Percentiles rank a stretch among this genome's conserved stretches.
Conservation (phyloP, 2,113 vertebrate species). For the Anarrhichthys ocellatus region DNA sequence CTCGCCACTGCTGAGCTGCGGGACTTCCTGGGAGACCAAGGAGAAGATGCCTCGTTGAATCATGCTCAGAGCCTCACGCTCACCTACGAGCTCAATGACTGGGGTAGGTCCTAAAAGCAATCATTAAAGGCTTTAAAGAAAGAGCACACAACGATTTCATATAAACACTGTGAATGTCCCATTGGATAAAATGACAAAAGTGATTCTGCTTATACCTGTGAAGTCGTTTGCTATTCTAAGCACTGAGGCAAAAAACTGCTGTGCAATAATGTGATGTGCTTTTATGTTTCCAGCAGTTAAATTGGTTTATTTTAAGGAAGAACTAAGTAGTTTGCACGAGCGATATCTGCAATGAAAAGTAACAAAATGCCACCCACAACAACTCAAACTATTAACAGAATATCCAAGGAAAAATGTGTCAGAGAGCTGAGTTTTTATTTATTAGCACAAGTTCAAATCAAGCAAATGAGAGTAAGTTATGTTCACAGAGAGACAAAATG, state of each 20-base stretch:
- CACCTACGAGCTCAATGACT: conserved; percentile 90
- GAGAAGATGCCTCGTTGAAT: conserved; percentile 86
- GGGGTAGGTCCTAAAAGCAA: conserved; percentile 81
- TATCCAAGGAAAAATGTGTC: neutral
- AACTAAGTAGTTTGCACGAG: neutral
- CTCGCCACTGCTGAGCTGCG: conserved; percentile 89
- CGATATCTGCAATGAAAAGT: neutral
- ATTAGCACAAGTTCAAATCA: neutral
- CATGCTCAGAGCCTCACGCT: conserved; percentile 85
- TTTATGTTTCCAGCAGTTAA: neutral
- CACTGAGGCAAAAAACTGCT: neutral
- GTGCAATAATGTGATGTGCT: conserved; percentile 5
- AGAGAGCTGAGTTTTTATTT: neutral
- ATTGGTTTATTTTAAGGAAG: neutral
- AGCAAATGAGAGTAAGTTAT: neutral
- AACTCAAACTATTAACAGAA: neutral
- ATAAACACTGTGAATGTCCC: neutral
- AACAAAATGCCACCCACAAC: neutral
- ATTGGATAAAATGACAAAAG: conserved; percentile 4
- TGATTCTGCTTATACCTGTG: conserved; percentile 1
- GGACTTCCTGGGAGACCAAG: conserved; percentile 93
- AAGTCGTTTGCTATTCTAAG: neutral
- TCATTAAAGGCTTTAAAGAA: conserved; percentile 29
- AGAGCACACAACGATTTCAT: conserved; percentile 14
- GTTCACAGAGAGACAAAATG: neutral